Base-by-base conservation (phyloP, 2,797 vertebrate species). In the Etheostoma nigrum region DNA sequence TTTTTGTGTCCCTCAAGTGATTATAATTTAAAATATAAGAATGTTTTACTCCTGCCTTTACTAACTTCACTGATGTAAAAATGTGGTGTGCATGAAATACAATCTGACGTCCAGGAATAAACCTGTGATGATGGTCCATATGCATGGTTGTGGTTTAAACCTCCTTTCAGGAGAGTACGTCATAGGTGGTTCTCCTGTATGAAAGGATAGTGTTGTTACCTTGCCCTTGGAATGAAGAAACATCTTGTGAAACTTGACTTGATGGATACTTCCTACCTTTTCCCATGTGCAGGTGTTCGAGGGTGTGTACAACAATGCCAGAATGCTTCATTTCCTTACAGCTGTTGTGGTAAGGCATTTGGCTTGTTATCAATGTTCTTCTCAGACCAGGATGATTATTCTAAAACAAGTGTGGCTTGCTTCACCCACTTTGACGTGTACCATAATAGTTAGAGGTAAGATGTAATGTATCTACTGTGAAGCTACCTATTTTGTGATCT, bases 271-370 rank as follows among this genome's bases (percentile, higher is more conserved):
- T 75, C 36, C 1, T 75, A 30, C 14, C 8, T 60, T 83, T 70
- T 66, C 16, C 30, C 14, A 9, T 78, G 64, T 82, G 30, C 77
- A 98, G 97, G 96, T 96, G 47, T 98, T 97, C 82, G 97, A 98
- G 87, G 97, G 97, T 62, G 96, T 98, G 27, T 98, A 98, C 92
- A 97, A 97, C 88, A 98, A 98, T 90, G 96, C 96, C 66, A 95
- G 97, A 88, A 98, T 98, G 97, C 95, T 98, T 75, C 97, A 98
- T 93, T 98, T 97, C 89, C 96, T 98, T 74, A 98, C 97, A 80
- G 96, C 97, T 73, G 97, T 97, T 66, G 97, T 98, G 96, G 97
- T 98, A 85, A 96, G 97, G 96, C 23, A 67, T 83, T 72, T 62
- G 15, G 7, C 27, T 63, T 25, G 1, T 74, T 75, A 16, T 68